Base-by-base conservation (phyloP, 2,113 vertebrate genomes). In the Mus pahari region DNA sequence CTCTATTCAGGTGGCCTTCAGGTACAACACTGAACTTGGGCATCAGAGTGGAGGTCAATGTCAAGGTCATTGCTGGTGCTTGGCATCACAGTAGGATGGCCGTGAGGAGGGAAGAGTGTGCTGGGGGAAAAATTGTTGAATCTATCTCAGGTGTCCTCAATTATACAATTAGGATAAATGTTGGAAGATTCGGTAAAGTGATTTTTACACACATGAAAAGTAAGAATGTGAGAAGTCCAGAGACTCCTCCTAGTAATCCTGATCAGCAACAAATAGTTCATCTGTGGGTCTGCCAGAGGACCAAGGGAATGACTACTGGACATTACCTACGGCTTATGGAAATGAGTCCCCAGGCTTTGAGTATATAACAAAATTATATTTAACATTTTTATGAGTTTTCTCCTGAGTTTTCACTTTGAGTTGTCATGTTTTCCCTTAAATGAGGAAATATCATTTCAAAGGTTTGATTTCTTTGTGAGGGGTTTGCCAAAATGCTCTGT, bases 381-480 rank as follows among this genome's bases (percentile, higher is more conserved):
- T 53, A 55, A 64, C 10, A 3, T 48, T 68, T 26, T 53, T 62
- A 60, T 48, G 22, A 26, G 70, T 13, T 14, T 26, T 50, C 9
- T 92, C 66, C 68, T 89, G 66, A 73, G 60, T 73, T 94, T 95
- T 94, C 42, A 82, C 19, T 60, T 87, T 64, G 60, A 68, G 50
- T 45, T 33, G 45, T 81, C 50, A 13, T 14, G 39, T 7, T 64
- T 90, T 74, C 75, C 13, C 24, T 53, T 58, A 87, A 55, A 91
- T 78, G 77, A 68, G 62, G 31, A 70, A 33, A 77, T 66, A 33
- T 24, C 17, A 1, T 81, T 39, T 28, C 77, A 19, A 88, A 78
- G 4, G 24, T 48, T 16, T 78, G 14, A 48, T 73, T 9, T 53
- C 71, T 68, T 31, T 83, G 1, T 0, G 10, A 7, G 17, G 26